Evolutionary conservation across 2,113 vertebrate species (phyloP), one percentile per base, ranked within the genome.

Genomic region (Spheniscus mendiculus): DNA sequence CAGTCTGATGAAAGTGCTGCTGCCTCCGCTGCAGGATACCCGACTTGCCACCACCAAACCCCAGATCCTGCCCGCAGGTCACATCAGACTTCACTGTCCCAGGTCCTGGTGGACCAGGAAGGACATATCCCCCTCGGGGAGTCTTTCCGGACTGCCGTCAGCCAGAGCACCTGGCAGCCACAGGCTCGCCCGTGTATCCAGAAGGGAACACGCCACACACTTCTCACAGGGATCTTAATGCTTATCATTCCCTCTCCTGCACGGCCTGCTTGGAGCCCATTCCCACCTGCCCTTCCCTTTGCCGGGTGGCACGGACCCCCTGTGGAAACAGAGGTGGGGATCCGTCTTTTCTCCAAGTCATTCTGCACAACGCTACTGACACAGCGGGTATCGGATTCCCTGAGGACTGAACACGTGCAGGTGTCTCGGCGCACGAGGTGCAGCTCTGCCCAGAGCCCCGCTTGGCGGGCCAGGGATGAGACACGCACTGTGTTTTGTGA

Each of bases 401-500:
- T 3, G 25, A n/a, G 63, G 58, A 67, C 67, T 27, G 42, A 49
- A 27, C 8, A 19, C n/a, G 11, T 1, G 2, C 4, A 1, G 38
- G 38, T 1, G 9, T 13, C 84, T 40, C 49, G 3, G 52, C 0
- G 0, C 47, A 22, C 0, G 0, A 18, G 38, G 42, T 5, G 52
- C 19, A 25, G 78, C 73, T 66, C 78, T 45, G 62, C 15, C n/a
- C 82, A 25, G 30, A 73, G 55, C 17, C 53, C 36, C 11, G 6
- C 38, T 1, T 4, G 10, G 3, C 0, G 1, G 52, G 20, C 15
- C 72, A 73, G 58, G n/a, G 36, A 55, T 3, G 0, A 66, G 58
- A 47, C 74, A 45, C 3, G 6, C n/a, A 11, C 58, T 4, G 9
- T 14, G 38, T 29, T 38, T 25, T 23, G 83, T 59, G 80, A 53